Evolutionary conservation across 1,140 invertebrate genomes (phyloP).

Genomic region (Dreissena polymorpha): DNA sequence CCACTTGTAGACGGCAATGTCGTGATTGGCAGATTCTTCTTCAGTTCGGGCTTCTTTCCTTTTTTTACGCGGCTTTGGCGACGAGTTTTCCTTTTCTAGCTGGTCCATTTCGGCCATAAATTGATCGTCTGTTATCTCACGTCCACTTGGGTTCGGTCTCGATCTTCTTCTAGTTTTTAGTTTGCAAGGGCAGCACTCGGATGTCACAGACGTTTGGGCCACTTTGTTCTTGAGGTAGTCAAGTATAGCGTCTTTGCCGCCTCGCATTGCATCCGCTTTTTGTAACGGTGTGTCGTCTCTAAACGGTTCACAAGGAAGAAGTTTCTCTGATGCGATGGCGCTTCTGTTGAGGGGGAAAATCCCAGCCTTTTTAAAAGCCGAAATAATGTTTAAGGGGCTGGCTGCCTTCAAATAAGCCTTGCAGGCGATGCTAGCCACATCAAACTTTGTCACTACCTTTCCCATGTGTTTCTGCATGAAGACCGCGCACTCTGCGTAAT

Average conservation of each 20-base stretch:
- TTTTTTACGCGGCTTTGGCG: no score
- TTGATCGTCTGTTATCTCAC: not conserved
- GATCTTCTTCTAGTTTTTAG: not conserved
- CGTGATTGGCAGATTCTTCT: not conserved
- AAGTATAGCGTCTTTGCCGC: constrained; percentile 11
- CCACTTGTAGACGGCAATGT: constrained; percentile 21
- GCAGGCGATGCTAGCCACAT: constrained; percentile 10
- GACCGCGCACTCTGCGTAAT: constrained; percentile 25
- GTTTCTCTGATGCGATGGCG: not conserved
- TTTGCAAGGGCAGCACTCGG: no score
- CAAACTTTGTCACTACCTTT: not conserved
- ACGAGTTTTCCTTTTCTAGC: constrained; percentile 15
- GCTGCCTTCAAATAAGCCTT: constrained; percentile 29
- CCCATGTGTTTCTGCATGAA: constrained; percentile 22
- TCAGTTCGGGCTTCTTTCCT: no score
- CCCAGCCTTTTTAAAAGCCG: constrained; percentile 1
- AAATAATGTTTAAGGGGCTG: not conserved
- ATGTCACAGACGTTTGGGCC: not conserved
- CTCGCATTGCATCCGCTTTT: constrained; percentile 6
- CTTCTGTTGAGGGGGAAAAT: constrained; percentile 9
- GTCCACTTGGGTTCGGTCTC: not conserved
- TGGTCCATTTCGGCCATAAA: not conserved
- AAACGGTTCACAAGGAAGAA: constrained; percentile 26
- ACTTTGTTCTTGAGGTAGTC: not conserved
- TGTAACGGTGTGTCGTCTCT: constrained; percentile 6